Evolutionary conservation across 1,140 invertebrate species (phyloP).

Genomic region (Pentalonia nigronervosa): DNA sequence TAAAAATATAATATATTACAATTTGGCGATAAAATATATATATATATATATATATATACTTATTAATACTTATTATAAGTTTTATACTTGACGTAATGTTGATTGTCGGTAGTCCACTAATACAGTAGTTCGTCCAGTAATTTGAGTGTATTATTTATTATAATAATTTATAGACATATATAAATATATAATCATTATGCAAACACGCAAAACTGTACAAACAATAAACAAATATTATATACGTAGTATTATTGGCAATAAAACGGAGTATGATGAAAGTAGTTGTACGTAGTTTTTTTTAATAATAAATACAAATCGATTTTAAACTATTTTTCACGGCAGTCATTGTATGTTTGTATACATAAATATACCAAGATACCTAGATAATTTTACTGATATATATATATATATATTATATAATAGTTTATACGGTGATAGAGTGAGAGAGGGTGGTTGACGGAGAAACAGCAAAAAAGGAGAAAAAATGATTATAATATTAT

Average conservation of each 20-base stretch:
- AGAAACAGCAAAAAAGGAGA: neutral
- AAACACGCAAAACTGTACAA: neutral
- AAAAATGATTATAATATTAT: slow-evolving; percentile 38
- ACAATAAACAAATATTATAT: neutral
- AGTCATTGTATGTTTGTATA: neutral
- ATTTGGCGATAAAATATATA: neutral
- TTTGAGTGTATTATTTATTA: neutral
- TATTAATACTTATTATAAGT: neutral
- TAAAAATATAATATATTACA: neutral
- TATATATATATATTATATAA: neutral
- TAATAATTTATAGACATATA: neutral
- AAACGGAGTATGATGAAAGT: neutral
- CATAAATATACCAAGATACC: neutral
- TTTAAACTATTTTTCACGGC: neutral
- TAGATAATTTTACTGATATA: no score
- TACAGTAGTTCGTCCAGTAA: neutral
- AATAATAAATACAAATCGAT: neutral
- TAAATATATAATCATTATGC: neutral
- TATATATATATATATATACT: no score
- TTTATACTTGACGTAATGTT: neutral
- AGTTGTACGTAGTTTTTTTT: neutral
- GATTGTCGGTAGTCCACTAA: neutral
- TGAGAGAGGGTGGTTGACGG: neutral
- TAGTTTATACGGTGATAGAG: neutral
- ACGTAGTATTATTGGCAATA: neutral